Conservation (phyloP, 1,140 invertebrate genomes). For the Heliconius eleuchia region DNA sequence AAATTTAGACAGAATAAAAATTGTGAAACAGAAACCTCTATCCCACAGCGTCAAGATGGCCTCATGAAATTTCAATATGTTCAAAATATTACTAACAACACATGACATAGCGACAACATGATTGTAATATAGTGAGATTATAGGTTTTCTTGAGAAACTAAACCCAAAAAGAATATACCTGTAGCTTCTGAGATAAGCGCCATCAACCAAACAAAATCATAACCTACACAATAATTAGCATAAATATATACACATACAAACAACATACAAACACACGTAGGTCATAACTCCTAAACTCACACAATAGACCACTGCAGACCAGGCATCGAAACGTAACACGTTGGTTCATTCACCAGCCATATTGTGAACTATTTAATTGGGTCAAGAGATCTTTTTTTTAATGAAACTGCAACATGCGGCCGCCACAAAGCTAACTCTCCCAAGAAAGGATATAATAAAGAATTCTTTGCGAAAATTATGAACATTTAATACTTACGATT, state of each 20-base stretch:
- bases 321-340: background rate
- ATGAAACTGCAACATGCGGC: constrained; percentile 10
- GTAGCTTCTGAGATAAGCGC: no score
- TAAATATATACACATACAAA: background rate
- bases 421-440: constrained; percentile 1
- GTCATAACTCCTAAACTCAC: background rate
- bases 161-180: no score
- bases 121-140: no score
- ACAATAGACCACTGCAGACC: background rate
- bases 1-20: no score
- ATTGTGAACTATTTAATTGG: constrained; percentile 9
- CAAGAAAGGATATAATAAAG: constrained; percentile 14
- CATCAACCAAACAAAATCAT: no score
- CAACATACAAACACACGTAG: background rate
- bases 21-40: no score
- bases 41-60: no score
- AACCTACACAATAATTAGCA: no score
- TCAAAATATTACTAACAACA: no score
- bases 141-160: no score
- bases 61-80: no score
- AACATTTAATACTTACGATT: background rate
- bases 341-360: background rate
- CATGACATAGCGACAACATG: no score
- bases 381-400: constrained; percentile 4
- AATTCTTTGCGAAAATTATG: constrained; percentile 14